Evolutionary conservation across 2,797 vertebrate species (phyloP).

Genomic region (Sternotherus odoratus): DNA sequence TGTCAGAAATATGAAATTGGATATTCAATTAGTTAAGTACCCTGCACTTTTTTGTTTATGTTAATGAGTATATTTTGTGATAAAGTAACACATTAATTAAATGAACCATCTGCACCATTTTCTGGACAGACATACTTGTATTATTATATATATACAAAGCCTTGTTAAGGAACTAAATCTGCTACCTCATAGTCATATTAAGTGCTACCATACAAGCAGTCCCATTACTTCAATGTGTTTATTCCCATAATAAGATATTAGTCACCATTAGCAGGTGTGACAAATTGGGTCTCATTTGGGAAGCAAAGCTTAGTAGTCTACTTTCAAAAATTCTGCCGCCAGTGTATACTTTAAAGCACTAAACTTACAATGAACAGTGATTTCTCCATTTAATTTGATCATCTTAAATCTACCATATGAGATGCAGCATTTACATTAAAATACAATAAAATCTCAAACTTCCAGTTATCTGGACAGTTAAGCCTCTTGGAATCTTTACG

Average conservation of each 20-base stretch:
- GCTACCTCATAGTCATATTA: background rate
- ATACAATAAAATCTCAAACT: constrained; percentile 37
- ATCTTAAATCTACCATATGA: constrained; percentile 33
- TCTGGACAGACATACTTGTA: constrained; percentile 24
- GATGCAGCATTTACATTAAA: constrained; percentile 6
- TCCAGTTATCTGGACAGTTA: constrained; percentile 44
- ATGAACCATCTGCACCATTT: constrained; percentile 54
- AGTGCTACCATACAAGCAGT: background rate
- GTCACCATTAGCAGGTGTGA: background rate
- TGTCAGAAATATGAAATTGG: constrained; percentile 42
- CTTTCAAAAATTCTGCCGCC: constrained; percentile 7
- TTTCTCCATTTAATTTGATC: constrained; percentile 15
- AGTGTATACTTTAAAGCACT: background rate
- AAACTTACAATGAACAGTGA: constrained; percentile 15
- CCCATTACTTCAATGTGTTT: constrained; percentile 7
- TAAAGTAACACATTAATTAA: constrained; percentile 58
- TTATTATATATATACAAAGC: constrained; percentile 12
- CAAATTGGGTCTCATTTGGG: background rate
- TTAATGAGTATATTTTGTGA: constrained; percentile 59
- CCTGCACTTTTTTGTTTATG: constrained; percentile 36
- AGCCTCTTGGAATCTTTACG: constrained; percentile 53
- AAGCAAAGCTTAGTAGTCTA: background rate
- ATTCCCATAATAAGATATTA: background rate
- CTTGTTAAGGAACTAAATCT: background rate
- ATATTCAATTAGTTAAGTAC: constrained; percentile 56